phyloP scores from a whole-genome alignment of 2,888 invertebrate species.

The Halocaridina rubra region DNA sequence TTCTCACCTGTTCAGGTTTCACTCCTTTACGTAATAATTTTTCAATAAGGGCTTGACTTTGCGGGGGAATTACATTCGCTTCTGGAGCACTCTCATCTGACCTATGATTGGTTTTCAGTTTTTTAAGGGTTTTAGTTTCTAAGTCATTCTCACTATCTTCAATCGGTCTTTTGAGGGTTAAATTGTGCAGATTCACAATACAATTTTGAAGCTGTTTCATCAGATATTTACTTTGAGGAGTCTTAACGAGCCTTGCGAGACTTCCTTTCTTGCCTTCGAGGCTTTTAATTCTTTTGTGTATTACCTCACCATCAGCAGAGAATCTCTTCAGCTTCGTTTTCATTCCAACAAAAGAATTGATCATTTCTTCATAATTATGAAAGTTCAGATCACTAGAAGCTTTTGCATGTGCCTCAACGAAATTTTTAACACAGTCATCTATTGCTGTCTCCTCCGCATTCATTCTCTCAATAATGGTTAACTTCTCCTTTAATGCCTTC shows the following conservation, averaged over 20 bases:
- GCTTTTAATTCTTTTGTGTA: neutral
- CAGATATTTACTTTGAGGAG: neutral
- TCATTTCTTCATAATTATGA: too few relatives aligned
- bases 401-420: too few relatives aligned
- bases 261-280: constrained; percentile 16
- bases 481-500: too few relatives aligned
- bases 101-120: neutral
- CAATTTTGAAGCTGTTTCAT: neutral
- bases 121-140: neutral
- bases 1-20: constrained; percentile 3
- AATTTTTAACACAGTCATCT: too few relatives aligned
- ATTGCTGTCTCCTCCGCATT: neutral
- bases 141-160: neutral
- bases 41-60: constrained; percentile 15
- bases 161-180: neutral
- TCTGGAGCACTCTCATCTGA: neutral
- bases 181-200: neutral
- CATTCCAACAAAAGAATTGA: too few relatives aligned
- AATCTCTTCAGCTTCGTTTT: neutral
- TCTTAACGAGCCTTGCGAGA: neutral
- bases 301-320: neutral
- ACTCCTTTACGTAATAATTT: constrained; percentile 18
- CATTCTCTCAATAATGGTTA: neutral
- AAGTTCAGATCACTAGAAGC: too few relatives aligned
- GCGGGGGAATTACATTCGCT: neutral